Conservation (phyloP, 2,888 invertebrate genomes). For the Epinotia brunnichana region DNA sequence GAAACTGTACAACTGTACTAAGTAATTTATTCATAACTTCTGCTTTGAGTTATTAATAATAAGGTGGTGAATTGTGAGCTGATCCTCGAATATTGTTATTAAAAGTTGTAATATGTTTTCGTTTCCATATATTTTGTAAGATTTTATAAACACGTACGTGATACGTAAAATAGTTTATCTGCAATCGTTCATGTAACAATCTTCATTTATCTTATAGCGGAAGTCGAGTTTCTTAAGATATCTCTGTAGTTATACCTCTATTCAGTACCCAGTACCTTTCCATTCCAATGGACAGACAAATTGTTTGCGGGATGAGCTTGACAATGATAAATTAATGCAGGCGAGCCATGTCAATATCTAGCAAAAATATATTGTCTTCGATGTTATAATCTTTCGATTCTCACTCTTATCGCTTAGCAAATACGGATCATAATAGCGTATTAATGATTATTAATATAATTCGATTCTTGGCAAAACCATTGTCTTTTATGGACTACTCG, state of each 20-base stretch:
- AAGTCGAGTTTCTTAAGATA: background rate
- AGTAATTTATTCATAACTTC: constrained; percentile 40
- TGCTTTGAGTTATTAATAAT: constrained; percentile 6
- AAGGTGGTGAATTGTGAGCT: background rate
- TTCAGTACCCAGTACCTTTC: constrained; percentile 22
- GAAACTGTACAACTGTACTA: constrained; percentile 31
- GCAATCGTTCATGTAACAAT: background rate
- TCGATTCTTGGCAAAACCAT: too few species aligned
- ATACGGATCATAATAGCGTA: background rate
- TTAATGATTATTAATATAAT: background rate
- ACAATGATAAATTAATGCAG: constrained; percentile 29
- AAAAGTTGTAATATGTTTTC: background rate
- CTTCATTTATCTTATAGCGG: background rate
- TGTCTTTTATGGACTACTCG: background rate
- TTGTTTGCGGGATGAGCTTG: constrained; percentile 17
- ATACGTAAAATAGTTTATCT: background rate
- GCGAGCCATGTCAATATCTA: constrained; percentile 17
- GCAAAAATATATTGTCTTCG: constrained; percentile 7
- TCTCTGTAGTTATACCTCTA: background rate
- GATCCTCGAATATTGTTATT: background rate
- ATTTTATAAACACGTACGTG: background rate
- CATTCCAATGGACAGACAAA: constrained; percentile 22
- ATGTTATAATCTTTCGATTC: background rate
- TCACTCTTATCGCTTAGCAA: background rate
- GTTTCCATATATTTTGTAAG: background rate